These are phyloP conservation scores for Aurelia coerulea DNA, from an alignment of 30 jellyfish, hydroid and myxozoan species.

Conservation along the genomic window DNA sequence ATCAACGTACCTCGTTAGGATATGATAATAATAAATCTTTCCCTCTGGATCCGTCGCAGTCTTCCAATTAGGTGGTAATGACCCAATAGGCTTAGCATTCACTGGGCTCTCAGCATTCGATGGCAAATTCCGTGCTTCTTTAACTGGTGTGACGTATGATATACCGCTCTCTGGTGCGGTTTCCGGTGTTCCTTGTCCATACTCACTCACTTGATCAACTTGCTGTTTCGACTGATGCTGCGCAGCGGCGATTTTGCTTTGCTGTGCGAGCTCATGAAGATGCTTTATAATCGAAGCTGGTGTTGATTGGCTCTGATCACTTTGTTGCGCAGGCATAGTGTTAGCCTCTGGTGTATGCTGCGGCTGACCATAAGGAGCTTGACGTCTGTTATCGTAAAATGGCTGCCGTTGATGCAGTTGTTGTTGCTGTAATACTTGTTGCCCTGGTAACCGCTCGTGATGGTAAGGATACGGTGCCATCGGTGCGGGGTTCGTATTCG, in stretches of 20 bases:
- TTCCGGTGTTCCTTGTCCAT: conserved; percentile 59
- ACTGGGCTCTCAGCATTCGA: conserved; percentile 44
- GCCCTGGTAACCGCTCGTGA: conserved; percentile 38
- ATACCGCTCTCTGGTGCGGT: conserved; percentile 32
- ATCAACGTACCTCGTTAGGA: conserved; percentile 75
- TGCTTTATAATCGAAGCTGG: conserved; percentile 60
- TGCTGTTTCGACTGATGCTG: conserved; percentile 34
- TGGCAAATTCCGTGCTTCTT: not conserved
- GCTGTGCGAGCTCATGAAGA: conserved; percentile 63
- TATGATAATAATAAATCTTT: conserved; percentile 87
- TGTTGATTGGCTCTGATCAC: conserved; percentile 24
- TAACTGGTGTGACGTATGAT: conserved; percentile 37
- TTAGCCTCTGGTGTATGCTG: conserved; percentile 18
- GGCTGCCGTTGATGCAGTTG: conserved; percentile 59
- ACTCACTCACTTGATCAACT: not conserved
- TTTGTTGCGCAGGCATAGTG: not conserved
- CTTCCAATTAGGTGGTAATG: conserved; percentile 93
- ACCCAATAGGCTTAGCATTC: conserved; percentile 59
- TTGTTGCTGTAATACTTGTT: conserved; percentile 10
- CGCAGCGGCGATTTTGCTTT: conserved; percentile 27
- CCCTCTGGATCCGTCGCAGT: conserved; percentile 99
- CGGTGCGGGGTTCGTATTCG: conserved; percentile 29
- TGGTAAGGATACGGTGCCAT: conserved; percentile 20
- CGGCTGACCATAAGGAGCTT: conserved; percentile 22
- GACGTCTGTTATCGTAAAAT: conserved; percentile 10